phyloP scores from a whole-genome alignment of 2,113 vertebrate genomes.

The Chiloscyllium plagiosum region DNA sequence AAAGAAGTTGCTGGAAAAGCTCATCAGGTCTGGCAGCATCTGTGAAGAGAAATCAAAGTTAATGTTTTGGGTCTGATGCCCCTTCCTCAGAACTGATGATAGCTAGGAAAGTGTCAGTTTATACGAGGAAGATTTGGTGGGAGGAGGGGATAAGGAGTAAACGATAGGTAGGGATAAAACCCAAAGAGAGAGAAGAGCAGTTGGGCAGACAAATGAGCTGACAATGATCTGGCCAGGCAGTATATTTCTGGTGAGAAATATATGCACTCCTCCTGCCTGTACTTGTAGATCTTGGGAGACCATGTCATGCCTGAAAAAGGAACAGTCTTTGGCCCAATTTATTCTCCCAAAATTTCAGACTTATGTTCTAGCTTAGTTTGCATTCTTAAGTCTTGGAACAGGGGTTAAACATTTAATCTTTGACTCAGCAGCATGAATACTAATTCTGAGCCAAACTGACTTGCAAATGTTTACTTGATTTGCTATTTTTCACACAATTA shows the following conservation, averaged over 20 bases:
- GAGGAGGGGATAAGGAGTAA: too few species aligned
- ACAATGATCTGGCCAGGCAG: background rate
- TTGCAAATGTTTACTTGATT: background rate
- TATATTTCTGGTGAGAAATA: background rate
- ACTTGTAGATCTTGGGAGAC: background rate
- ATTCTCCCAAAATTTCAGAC: background rate
- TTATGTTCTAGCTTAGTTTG: background rate
- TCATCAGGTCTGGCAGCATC: too few species aligned
- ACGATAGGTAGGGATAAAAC: too few species aligned
- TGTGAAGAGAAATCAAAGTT: too few species aligned
- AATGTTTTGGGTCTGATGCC: too few species aligned
- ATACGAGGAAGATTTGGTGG: too few species aligned
- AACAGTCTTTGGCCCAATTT: too few species aligned
- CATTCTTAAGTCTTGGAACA: background rate
- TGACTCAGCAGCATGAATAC: background rate
- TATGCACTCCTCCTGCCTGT: background rate
- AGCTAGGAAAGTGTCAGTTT: too few species aligned
- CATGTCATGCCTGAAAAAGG: background rate
- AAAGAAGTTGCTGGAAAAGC: too few species aligned
- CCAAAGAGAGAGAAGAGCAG: too few species aligned
- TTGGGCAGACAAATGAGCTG: too few species aligned
- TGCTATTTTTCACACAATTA: background rate
- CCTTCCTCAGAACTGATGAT: too few species aligned
- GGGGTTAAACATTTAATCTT: background rate
- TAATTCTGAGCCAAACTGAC: background rate